Evolutionary conservation across 2,797 vertebrate genomes (phyloP).

Genomic region (Gallinago solitaria): DNA sequence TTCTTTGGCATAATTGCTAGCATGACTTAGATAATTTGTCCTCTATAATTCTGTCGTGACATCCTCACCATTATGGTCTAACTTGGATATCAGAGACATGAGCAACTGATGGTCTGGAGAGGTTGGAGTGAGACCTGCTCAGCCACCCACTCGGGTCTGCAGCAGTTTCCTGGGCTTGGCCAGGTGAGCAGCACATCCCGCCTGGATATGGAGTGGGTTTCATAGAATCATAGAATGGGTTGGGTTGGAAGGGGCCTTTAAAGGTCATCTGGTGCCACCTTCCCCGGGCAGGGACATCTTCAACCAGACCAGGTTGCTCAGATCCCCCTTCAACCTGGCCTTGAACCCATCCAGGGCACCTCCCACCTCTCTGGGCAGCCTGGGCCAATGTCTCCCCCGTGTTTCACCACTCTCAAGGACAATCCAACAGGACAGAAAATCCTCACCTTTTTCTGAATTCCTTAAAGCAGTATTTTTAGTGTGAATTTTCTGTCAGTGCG

Average conservation of each 20-base stretch:
- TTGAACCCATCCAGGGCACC: neutral
- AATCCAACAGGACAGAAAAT: neutral
- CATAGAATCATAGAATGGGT: neutral
- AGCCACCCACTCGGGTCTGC: fast-evolving
- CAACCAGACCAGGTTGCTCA: neutral
- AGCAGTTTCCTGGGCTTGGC: neutral
- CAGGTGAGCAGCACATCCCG: neutral
- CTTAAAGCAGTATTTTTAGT: neutral
- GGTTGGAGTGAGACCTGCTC: neutral
- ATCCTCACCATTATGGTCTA: neutral
- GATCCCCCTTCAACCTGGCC: neutral
- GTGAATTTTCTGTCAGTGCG: neutral
- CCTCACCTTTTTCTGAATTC: neutral
- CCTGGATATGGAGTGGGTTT: neutral
- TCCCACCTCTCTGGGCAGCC: neutral
- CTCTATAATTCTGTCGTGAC: neutral
- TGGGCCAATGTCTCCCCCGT: neutral
- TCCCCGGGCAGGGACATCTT: neutral
- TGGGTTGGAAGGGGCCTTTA: neutral
- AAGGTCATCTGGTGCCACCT: neutral
- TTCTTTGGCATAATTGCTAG: neutral
- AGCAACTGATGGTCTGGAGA: neutral
- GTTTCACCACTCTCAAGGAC: neutral
- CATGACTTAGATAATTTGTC: neutral
- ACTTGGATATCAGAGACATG: neutral